phyloP scores from a whole-genome alignment of 23 tunicate species.

The Styela plicata region DNA sequence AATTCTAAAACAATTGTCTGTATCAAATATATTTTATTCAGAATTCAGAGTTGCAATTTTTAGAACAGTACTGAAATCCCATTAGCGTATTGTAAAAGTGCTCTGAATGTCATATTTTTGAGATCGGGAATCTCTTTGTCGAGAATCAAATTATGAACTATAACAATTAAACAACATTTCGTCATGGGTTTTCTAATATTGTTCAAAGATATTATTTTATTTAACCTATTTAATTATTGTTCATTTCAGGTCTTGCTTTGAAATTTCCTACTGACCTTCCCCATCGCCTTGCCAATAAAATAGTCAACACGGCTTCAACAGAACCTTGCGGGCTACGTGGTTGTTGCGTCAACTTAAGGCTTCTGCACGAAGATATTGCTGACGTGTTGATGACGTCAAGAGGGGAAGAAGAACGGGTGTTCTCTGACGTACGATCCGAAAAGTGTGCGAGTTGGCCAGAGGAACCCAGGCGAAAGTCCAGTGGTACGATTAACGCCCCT shows the following conservation, averaged over 20 bases:
- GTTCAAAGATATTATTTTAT: background rate
- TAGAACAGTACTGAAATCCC: too few relatives aligned
- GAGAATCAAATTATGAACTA: too few relatives aligned
- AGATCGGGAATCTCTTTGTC: too few relatives aligned
- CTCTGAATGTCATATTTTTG: too few relatives aligned
- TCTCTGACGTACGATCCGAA: background rate
- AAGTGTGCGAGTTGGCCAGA: conserved; percentile 17
- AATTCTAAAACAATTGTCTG: too few relatives aligned
- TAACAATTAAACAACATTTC: too few relatives aligned
- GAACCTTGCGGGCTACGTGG: conserved; percentile 12
- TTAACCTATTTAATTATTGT: background rate
- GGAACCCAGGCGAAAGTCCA: background rate
- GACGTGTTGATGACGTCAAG: background rate
- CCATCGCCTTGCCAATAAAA: background rate
- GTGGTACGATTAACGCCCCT: background rate
- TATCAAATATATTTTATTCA: too few relatives aligned
- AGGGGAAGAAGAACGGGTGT: background rate
- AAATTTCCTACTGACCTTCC: conserved; percentile 2
- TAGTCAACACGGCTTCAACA: background rate
- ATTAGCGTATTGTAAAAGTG: too few relatives aligned
- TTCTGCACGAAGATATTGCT: conserved; percentile 6
- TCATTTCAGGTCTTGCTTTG: background rate
- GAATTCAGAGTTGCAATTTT: too few relatives aligned
- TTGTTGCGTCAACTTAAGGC: background rate
- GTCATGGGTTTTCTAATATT: too few relatives aligned